Conservation (phyloP, 2,797 vertebrate genomes). For the Psittacula derbiana region DNA sequence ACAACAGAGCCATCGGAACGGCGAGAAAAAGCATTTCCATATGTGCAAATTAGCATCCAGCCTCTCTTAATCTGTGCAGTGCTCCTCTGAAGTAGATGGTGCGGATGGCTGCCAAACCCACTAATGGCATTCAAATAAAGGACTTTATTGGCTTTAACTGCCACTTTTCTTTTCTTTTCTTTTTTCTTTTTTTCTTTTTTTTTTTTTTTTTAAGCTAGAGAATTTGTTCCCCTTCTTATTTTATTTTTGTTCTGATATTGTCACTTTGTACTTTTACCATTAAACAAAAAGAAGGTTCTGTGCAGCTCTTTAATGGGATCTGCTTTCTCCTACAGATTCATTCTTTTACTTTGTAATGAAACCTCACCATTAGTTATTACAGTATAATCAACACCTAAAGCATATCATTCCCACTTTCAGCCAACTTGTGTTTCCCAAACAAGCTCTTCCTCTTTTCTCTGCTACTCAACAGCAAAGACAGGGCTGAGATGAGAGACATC, state of each 20-base stretch:
- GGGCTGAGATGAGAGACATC: constrained; percentile 31
- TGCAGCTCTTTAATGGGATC: neutral
- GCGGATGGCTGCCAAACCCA: constrained; percentile 84
- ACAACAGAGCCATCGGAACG: constrained; percentile 90
- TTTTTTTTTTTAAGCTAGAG: constrained; percentile 5
- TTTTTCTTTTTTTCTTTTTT: neutral
- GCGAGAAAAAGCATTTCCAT: constrained; percentile 96
- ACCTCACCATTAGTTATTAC: constrained; percentile 30
- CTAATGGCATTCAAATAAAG: constrained; percentile 87
- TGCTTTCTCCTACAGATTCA: neutral
- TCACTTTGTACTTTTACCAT: constrained; percentile 30
- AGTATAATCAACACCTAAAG: constrained; percentile 53
- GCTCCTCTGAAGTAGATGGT: constrained; percentile 86
- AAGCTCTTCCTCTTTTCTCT: neutral
- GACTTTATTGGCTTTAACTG: constrained; percentile 79
- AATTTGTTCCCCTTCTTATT: neutral
- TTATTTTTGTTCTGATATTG: constrained; percentile 24
- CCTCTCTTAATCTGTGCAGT: constrained; percentile 83
- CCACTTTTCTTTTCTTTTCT: constrained; percentile 12
- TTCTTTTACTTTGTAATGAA: constrained; percentile 11
- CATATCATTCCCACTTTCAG: neutral
- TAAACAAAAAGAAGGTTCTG: constrained; percentile 4
- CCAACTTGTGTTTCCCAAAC: neutral
- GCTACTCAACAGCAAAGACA: neutral
- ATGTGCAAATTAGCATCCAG: constrained; percentile 96